Base-by-base conservation (phyloP, 2,113 vertebrate species). In the Scophthalmus maximus region DNA sequence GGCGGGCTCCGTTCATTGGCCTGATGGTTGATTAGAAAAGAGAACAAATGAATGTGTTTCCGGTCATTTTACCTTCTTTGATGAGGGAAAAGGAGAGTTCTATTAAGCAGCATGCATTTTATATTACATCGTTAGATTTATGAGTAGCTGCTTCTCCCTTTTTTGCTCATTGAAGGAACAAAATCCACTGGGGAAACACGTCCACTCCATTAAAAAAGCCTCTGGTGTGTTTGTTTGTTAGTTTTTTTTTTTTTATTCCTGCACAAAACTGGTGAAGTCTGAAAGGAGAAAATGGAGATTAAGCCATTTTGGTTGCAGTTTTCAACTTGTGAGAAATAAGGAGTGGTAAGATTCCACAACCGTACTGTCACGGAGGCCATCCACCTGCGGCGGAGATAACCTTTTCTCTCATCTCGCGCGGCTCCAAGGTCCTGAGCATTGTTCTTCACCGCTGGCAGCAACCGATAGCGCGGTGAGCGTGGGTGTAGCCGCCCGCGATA, bases 21-120 rank as follows among this genome's bases (percentile, higher is more conserved):
- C 30, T 18, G 26, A n/a, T 51, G 22, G 71, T 74, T 79, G 76
- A 74, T 76, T 52, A 70, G n/a, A n/a, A 74, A 77, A 79, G 46
- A 68, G 55, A 49, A 8, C 44, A 72, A 75, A 79, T 67, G 7
- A 77, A 76, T 64, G 36, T 52, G 32, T 78, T 73, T 73, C 58
- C 49, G 47, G 60, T 57, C n/a, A 12, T 66, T 67, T 51, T 5
- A 5, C 51, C 25, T n/a, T 42, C 29, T 74, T n/a, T 53, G 46
- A 6, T 42, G 38, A 38, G 17, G 32, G 7, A 17, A 38, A 63
- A 4, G 27, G n/a, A 2, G 2, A 32, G 30, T 32, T 66, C 44
- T 59, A 32, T 77, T 70, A 68, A 69, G 27, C 42, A 52, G 49
- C 36, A 25, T 34, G n/a, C 52, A 20, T 32, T 34, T 71, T 30